These are phyloP conservation scores for Tuta absoluta DNA, from an alignment of 2,888 invertebrate species.

Conservation along the genomic window DNA sequence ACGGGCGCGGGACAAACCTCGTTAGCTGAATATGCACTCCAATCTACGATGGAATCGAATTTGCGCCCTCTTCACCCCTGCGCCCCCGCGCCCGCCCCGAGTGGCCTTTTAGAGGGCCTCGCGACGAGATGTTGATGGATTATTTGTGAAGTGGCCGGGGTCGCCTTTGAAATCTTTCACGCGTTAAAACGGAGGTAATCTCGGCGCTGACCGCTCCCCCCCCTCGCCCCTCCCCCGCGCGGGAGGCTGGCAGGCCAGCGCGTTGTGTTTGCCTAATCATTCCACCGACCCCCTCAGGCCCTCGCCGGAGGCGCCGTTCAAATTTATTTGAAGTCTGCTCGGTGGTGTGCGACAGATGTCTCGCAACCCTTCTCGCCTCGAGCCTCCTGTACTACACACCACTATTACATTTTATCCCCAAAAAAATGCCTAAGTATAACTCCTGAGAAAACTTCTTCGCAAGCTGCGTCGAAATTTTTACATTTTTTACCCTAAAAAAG, in stretches of 20 bases:
- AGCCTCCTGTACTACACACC: slow-evolving; percentile 68
- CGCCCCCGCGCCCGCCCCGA: slow-evolving; percentile 42
- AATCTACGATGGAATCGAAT: slow-evolving; percentile 73
- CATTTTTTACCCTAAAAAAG: slow-evolving; percentile 76
- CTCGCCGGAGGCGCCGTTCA: slow-evolving; percentile 39
- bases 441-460: slow-evolving; percentile 73
- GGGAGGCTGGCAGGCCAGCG: background rate
- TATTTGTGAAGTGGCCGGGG: slow-evolving; percentile 77
- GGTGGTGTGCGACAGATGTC: slow-evolving; percentile 57
- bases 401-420: slow-evolving; percentile 59
- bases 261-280: slow-evolving; percentile 77
- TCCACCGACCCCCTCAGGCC: slow-evolving; percentile 53
- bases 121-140: slow-evolving; percentile 74
- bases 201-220: slow-evolving; percentile 49
- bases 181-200: slow-evolving; percentile 81
- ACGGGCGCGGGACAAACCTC: slow-evolving; percentile 54
- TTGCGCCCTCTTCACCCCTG: slow-evolving; percentile 50
- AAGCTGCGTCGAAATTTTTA: slow-evolving; percentile 75
- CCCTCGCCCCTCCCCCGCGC: slow-evolving; percentile 16
- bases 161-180: slow-evolving; percentile 78
- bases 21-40: slow-evolving; percentile 77
- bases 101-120: slow-evolving; percentile 58
- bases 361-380: slow-evolving; percentile 47
- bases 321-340: slow-evolving; percentile 55
- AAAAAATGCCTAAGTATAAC: slow-evolving; percentile 47